phyloP scores from a whole-genome alignment of 2,888 invertebrate species.

The Ectemnius lituratus region DNA sequence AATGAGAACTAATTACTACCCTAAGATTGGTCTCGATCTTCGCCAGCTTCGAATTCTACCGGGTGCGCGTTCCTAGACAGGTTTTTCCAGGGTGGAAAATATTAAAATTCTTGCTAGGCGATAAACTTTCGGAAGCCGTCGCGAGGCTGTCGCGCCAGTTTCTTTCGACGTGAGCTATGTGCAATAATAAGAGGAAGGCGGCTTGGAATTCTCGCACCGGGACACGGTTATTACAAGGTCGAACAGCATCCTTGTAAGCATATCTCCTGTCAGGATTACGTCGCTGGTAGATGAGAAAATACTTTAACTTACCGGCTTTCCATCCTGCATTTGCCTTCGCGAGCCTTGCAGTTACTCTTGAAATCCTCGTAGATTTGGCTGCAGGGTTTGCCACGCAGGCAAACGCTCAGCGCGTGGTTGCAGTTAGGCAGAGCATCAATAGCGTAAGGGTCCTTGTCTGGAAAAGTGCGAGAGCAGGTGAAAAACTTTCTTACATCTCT shows the following conservation, averaged over 20 bases:
- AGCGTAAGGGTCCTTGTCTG: constrained; percentile 92
- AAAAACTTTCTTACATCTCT: no score
- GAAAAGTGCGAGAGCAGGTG: constrained; percentile 61
- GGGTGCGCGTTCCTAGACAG: background rate
- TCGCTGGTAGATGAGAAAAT: constrained; percentile 37
- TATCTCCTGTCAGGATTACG: constrained; percentile 13
- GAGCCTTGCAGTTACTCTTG: constrained; percentile 91
- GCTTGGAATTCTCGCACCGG: background rate
- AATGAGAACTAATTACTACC: background rate
- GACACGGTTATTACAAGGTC: background rate
- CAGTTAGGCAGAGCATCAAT: constrained; percentile 94
- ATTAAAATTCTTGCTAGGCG: constrained; percentile 1
- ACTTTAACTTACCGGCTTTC: constrained; percentile 86
- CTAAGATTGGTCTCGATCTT: constrained; percentile 9
- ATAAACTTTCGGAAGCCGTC: background rate
- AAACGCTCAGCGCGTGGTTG: constrained; percentile 92
- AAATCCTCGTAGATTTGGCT: constrained; percentile 90
- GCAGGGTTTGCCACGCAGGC: constrained; percentile 90
- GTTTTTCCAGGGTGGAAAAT: background rate
- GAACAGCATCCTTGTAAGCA: background rate
- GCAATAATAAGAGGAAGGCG: background rate
- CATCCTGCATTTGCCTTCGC: constrained; percentile 93
- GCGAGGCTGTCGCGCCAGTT: background rate
- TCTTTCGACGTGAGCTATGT: constrained; percentile 4
- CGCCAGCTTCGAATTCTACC: constrained; percentile 17